Evolutionary conservation across 2,888 invertebrate genomes (phyloP), one percentile per base, ranked within the genome.

Genomic region (Hemithea aestivaria): DNA sequence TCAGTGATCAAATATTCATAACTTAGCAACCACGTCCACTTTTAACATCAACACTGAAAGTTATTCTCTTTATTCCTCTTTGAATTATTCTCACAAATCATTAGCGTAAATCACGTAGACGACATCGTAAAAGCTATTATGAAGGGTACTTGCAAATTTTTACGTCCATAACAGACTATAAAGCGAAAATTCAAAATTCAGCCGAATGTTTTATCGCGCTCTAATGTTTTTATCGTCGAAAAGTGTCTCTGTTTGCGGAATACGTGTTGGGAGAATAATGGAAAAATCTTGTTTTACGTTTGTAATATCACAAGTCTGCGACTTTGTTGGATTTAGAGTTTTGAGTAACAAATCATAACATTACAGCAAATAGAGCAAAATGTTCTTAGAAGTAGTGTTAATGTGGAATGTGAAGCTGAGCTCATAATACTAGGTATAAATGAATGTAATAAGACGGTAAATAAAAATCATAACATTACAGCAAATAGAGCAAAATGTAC

Each of bases 51-150:
- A 16, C 16, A 16, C 16, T 16, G 3, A 16, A 16, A 16, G 3
- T 4, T 16, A 16, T 5, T 4, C 5, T 16, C 16, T 52, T 58
- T 37, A 45, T 49, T 48, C 49, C 42, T 43, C 42, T 38, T 39
- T 35, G 10, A 43, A 35, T 36, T 39, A 47, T 41, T 46, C 42
- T 42, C 39, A 64, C 62, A 61, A 61, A 62, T 67, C 65, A 68
- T 73, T 73, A 67, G 65, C 61, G 66, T 70, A 72, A 73, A 75
- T 73, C 70, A 69, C 61, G 56, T 57, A 54, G 62, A 63, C 62
- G 56, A 64, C 57, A 62, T 67, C 70, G 65, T 73, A 70, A 72
- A 68, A 70, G 61, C 64, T 57, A 62, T 66, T 61, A 65, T 41
- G 53, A 56, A 52, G 57, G 53, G 58, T 62, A 66, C 65, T 68